Conservation (phyloP, 2,888 invertebrate genomes). For the Phyto melanocephala region DNA sequence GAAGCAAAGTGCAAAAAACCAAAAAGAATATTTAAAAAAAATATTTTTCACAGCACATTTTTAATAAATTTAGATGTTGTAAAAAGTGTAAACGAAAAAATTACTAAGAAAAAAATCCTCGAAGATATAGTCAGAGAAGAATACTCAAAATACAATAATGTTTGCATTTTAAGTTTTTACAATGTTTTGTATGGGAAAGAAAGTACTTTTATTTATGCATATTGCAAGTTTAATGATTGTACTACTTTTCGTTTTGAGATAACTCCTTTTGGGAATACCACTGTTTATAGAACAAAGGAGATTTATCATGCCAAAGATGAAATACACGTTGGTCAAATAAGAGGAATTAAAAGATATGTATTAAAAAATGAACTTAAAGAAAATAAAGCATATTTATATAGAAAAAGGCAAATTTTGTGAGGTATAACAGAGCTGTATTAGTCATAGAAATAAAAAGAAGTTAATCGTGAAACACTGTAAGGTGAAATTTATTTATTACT, state of each 20-base stretch:
- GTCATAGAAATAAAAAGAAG: not conserved
- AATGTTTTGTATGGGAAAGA: not conserved
- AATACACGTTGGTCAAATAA: not conserved
- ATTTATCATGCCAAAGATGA: not conserved
- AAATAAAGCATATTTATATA: not conserved
- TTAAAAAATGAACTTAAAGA: not conserved
- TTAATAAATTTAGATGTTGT: not conserved
- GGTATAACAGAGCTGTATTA: not conserved
- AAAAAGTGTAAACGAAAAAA: not conserved
- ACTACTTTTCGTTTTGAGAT: not conserved
- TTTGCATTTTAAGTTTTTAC: conserved; percentile 3
- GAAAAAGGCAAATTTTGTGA: conserved; percentile 19
- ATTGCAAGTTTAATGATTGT: conserved; percentile 15
- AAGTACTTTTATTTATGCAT: not conserved
- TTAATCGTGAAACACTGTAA: too few species aligned
- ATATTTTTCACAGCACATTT: not conserved
- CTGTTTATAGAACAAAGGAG: not conserved
- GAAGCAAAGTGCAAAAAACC: not conserved
- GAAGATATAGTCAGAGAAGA: conserved; percentile 1
- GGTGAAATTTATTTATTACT: too few species aligned
- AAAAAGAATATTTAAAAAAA: not conserved
- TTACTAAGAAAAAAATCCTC: not conserved
- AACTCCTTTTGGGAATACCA: too few species aligned
- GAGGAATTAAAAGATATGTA: not conserved
- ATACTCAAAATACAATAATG: conserved; percentile 6